A percentile compares a stretch with the other conserved stretches of the same genome.
Conservation (phyloP, 2,113 vertebrate genomes). For the Alosa alosa region DNA sequence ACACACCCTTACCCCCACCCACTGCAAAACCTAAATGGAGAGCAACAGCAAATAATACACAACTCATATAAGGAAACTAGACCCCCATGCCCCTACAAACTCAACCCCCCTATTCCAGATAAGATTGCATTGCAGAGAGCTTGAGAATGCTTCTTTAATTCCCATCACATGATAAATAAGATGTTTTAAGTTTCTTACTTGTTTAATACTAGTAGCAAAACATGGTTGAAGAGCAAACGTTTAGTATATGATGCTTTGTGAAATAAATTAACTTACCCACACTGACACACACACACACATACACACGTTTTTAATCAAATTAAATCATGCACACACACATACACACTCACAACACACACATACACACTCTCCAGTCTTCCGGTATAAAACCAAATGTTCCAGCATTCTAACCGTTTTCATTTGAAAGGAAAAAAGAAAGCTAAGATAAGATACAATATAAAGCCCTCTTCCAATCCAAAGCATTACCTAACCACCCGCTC, state of each 20-base stretch:
- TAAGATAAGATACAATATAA: conserved; percentile 30
- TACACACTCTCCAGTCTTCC: conserved; percentile 2
- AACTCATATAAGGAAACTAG: not conserved
- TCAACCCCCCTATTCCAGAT: not conserved
- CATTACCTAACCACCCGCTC: conserved; percentile 29
- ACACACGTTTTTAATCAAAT: not conserved
- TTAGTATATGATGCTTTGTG: conserved; percentile 47
- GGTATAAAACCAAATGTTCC: conserved; percentile 12
- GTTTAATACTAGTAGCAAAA: conserved; percentile 62
- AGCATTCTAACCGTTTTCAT: conserved; percentile 13
- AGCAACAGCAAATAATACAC: not conserved
- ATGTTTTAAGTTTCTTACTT: conserved; percentile 23
- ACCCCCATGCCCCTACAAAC: not conserved
- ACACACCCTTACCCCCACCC: not conserved
- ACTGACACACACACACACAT: conserved; percentile 15
- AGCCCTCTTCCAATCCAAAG: conserved; percentile 40
- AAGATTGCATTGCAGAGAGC: conserved; percentile 7
- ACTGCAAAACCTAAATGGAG: conserved; percentile 10
- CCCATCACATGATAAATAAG: not conserved
- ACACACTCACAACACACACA: conserved; percentile 25
- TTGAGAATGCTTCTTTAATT: conserved; percentile 12
- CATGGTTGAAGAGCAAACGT: conserved; percentile 52
- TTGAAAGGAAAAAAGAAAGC: conserved; percentile 22
- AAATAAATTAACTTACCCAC: conserved; percentile 41
- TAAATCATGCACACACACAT: not conserved